phyloP scores from a whole-genome alignment of 2,797 vertebrate genomes.

The Chaetodon trifasciatus region DNA sequence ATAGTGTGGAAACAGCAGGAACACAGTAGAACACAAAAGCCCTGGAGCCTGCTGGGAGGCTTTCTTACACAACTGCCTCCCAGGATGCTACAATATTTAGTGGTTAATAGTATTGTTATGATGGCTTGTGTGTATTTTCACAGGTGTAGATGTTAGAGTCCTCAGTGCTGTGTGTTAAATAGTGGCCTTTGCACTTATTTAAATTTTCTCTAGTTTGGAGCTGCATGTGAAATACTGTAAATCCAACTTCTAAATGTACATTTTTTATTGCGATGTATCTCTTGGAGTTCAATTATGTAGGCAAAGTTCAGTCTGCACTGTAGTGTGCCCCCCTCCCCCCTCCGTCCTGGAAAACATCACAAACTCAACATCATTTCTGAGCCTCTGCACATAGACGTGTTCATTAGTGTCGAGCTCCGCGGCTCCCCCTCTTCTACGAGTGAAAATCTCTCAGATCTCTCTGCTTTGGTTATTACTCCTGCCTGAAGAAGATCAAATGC shows the following conservation, averaged over 20 bases:
- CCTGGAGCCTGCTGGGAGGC: conserved; percentile 19
- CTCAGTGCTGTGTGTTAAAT: background rate
- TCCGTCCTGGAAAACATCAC: conserved; percentile 12
- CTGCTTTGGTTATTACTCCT: conserved; percentile 63
- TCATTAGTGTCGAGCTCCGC: conserved; percentile 53
- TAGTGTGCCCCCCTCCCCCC: background rate
- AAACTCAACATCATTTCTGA: conserved; percentile 40
- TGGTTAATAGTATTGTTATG: background rate
- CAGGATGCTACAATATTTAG: background rate
- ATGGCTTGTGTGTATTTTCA: conserved; percentile 6
- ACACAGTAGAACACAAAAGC: background rate
- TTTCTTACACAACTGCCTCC: background rate
- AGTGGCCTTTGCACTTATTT: background rate
- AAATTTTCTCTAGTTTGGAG: background rate
- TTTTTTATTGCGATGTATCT: conserved; percentile 4
- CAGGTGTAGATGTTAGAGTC: background rate
- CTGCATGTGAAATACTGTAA: background rate
- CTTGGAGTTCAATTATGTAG: conserved; percentile 6
- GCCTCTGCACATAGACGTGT: conserved; percentile 29
- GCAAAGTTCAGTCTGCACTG: conserved; percentile 12
- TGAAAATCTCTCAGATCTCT: conserved; percentile 65
- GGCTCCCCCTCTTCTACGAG: conserved; percentile 17
- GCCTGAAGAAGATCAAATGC: conserved; percentile 67
- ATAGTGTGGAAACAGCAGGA: background rate
- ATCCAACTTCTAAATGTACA: background rate